Conservation (phyloP, 2,797 vertebrate genomes). For the Rhodeus uyekii region DNA sequence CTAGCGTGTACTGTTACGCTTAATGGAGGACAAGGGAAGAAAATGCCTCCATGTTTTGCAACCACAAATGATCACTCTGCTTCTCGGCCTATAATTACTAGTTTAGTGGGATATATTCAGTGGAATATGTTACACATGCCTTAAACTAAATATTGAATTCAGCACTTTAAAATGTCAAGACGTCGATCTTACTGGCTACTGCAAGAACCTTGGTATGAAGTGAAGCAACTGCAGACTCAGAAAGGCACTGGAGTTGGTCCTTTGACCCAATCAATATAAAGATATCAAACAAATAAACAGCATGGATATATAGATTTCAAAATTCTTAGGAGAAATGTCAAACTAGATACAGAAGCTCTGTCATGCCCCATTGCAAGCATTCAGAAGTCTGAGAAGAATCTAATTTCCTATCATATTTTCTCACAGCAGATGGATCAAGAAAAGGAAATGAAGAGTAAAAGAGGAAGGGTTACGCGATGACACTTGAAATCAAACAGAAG, state of each 20-base stretch:
- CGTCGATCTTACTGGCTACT: constrained; percentile 27
- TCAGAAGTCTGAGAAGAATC: constrained; percentile 1
- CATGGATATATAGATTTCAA: background rate
- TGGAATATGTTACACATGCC: constrained; percentile 48
- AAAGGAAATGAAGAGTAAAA: background rate
- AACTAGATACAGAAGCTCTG: background rate
- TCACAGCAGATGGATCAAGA: background rate
- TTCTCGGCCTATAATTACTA: constrained; percentile 54
- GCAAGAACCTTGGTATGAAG: background rate
- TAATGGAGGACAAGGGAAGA: constrained; percentile 21
- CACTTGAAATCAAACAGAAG: constrained; percentile 3
- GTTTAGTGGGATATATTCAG: constrained; percentile 44
- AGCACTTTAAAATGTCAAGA: constrained; percentile 45
- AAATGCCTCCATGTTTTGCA: constrained; percentile 41
- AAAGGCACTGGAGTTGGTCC: constrained; percentile 2
- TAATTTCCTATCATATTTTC: constrained; percentile 26
- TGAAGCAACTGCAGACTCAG: constrained; percentile 1
- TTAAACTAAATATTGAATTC: constrained; percentile 37
- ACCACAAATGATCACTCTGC: constrained; percentile 46
- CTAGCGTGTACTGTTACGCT: constrained; percentile 23
- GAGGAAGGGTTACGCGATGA: background rate
- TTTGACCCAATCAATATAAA: background rate
- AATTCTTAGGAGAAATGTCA: background rate
- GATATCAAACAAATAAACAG: constrained; percentile 24
- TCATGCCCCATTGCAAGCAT: background rate